A percentile compares a stretch with the other conserved stretches of the same genome.
phyloP scores from a whole-genome alignment of 2,113 vertebrate genomes.

The Leucoraja erinaceus region DNA sequence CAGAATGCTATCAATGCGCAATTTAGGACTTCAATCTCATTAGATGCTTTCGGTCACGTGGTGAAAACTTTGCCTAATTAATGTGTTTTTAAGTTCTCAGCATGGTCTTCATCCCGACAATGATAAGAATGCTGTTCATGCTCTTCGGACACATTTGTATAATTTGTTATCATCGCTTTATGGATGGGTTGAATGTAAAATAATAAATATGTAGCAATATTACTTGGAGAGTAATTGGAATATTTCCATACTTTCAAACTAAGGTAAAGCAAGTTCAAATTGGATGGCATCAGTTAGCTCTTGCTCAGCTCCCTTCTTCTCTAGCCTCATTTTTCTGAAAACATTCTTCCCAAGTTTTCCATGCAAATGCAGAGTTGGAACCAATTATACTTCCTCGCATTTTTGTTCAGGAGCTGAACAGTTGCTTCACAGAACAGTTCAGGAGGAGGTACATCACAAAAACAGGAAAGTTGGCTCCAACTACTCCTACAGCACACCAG shows the following conservation, averaged over 20 bases:
- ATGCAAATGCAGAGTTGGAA: neutral
- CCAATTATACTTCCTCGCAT: neutral
- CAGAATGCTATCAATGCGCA: neutral
- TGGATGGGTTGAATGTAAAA: neutral
- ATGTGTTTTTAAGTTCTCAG: neutral
- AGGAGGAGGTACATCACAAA: neutral
- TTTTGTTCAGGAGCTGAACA: neutral
- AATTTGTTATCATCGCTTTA: neutral
- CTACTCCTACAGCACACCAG: too few relatives aligned
- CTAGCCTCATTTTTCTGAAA: neutral
- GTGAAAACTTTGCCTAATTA: neutral
- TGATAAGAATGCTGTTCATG: neutral
- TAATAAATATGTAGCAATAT: neutral
- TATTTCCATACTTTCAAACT: neutral
- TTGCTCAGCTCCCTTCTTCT: neutral
- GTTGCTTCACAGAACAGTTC: neutral
- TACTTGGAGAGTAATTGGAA: neutral
- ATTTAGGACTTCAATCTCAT: conserved; percentile 35
- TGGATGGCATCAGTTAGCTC: neutral
- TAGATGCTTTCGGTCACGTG: neutral
- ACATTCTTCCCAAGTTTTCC: neutral
- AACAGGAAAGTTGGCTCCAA: neutral
- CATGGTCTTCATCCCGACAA: neutral
- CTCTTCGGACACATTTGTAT: neutral
- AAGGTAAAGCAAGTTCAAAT: neutral